Evolutionary conservation across 2,113 vertebrate genomes (phyloP).

Genomic region (Meles meles): DNA sequence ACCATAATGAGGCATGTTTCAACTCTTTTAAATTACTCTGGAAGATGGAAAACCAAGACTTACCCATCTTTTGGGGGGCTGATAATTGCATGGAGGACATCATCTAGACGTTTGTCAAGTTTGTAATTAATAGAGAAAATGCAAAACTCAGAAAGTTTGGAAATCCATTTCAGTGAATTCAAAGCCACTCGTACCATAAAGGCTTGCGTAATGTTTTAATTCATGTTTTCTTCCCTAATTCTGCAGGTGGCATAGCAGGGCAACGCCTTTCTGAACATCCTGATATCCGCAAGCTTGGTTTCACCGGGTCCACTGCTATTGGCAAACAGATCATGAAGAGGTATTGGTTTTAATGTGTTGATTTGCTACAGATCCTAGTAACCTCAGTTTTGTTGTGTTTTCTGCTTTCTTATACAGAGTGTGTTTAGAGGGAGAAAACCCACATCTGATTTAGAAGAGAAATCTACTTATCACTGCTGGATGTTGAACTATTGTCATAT

Average conservation of each 20-base stretch:
- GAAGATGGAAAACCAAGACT: neutral
- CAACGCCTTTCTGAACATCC: slow-evolving; percentile 87
- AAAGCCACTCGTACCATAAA: neutral
- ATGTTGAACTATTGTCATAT: neutral
- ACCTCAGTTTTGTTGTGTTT: neutral
- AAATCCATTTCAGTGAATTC: neutral
- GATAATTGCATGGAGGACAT: neutral
- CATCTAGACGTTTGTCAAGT: neutral
- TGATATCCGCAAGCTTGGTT: slow-evolving; percentile 88
- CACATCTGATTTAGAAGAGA: neutral
- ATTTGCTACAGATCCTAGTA: neutral
- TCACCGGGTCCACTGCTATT: slow-evolving; percentile 87
- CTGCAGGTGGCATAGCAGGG: slow-evolving; percentile 82
- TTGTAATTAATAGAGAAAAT: slow-evolving; percentile 8
- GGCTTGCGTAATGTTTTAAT: neutral
- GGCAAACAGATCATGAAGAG: slow-evolving; percentile 92
- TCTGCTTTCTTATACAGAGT: neutral
- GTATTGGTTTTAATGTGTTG: slow-evolving; percentile 58
- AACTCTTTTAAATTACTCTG: neutral
- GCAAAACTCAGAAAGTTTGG: neutral
- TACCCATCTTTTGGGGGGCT: neutral
- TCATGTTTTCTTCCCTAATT: neutral
- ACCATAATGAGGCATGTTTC: neutral
- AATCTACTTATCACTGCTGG: neutral
- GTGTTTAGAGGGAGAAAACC: neutral